Evolutionary conservation across 1,140 invertebrate genomes (phyloP).

Genomic region (Saccostrea glomerata): DNA sequence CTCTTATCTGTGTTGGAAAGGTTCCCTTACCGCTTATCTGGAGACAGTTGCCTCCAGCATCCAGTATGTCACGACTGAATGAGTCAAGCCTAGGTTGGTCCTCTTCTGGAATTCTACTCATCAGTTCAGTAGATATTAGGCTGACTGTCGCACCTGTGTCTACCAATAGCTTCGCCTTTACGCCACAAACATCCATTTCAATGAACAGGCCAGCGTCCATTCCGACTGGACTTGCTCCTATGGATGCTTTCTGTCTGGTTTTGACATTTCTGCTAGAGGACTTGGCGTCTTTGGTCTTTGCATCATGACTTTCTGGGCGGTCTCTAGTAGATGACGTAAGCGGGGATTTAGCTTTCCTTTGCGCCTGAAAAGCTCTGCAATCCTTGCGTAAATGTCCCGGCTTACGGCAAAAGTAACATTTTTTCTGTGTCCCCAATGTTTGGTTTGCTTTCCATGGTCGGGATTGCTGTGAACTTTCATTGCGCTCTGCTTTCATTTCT

Average conservation of each 20-base stretch:
- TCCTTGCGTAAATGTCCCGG: background rate
- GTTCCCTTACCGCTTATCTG: no score
- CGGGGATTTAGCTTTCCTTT: background rate
- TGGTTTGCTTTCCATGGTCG: no score
- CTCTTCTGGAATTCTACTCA: background rate
- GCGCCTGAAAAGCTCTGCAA: background rate
- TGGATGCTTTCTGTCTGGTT: background rate
- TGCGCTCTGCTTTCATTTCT: background rate
- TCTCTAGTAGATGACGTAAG: background rate
- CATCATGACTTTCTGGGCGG: background rate
- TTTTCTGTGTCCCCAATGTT: background rate
- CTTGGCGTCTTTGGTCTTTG: background rate
- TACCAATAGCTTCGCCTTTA: background rate
- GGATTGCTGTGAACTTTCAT: background rate
- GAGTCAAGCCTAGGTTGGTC: background rate
- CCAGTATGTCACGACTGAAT: no score
- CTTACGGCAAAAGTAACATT: background rate
- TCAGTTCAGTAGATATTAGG: background rate
- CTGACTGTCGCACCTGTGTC: background rate
- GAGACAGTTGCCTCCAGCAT: no score
- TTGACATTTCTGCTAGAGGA: background rate
- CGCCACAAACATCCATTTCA: background rate
- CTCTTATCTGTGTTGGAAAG: no score
- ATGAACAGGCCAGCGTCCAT: background rate
- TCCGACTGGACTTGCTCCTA: background rate